Percentiles rank a stretch among this genome's conserved stretches.
Evolutionary conservation across 2,888 invertebrate species (phyloP).

Genomic region (Parnassius glacialis): DNA sequence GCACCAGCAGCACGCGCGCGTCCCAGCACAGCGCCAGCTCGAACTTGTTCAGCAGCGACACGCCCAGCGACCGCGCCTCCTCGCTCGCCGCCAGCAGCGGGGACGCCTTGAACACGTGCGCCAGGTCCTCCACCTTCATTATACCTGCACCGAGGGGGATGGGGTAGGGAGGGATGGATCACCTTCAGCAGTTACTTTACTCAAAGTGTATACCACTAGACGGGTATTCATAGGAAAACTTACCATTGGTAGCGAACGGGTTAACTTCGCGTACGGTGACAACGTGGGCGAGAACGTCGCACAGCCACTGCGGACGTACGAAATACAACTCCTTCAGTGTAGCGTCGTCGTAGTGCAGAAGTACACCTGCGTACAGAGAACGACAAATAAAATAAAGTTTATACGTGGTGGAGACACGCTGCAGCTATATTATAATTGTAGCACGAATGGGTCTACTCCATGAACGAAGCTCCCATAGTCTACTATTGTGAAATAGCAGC

Average conservation of each 20-base stretch:
- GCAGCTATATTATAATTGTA: no score
- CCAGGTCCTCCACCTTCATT: constrained; percentile 96
- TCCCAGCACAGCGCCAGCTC: constrained; percentile 99
- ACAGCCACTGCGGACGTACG: constrained; percentile 98
- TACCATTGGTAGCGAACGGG: constrained; percentile 93
- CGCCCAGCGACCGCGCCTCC: constrained; percentile 89
- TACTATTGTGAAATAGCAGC: no score
- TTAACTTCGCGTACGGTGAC: constrained; percentile 98
- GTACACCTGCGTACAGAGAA: constrained; percentile 83
- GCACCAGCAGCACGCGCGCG: constrained; percentile 94
- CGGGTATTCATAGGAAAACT: neutral
- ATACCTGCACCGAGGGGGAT: constrained; percentile 84
- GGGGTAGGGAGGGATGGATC: no score
- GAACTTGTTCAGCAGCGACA: constrained; percentile 96
- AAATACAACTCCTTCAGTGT: constrained; percentile 97
- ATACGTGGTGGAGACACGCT: no score
- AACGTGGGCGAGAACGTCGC: constrained; percentile 98
- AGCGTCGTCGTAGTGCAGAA: constrained; percentile 96
- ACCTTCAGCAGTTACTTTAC: no score
- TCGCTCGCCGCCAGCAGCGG: constrained; percentile 83
- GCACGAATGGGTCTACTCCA: no score
- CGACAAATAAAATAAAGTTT: neutral
- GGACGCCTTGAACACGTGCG: constrained; percentile 95
- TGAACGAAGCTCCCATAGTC: no score
- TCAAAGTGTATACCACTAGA: no score